Evolutionary conservation across 2,113 vertebrate species (phyloP), one percentile per base, ranked within the genome.

Genomic region (Amblyornis subalaris): DNA sequence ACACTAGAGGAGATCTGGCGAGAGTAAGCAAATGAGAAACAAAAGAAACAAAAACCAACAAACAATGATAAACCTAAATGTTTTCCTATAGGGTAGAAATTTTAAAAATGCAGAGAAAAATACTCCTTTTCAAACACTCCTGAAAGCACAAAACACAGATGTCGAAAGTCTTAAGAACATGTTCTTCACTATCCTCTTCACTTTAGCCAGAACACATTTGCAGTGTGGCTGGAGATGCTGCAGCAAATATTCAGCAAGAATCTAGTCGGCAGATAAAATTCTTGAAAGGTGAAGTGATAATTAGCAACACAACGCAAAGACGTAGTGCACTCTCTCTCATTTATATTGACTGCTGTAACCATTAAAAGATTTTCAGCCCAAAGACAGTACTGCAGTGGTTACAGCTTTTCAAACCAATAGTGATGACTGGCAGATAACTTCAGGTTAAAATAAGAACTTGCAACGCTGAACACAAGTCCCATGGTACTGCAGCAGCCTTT

Each of bases 401-500:
- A 94, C 33, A 73, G 85, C 60, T 88, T 88, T 85, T 84, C 71
- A 79, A 85, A 67, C 85, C 60, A 73, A 72, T 10, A 72, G 35
- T 47, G 77, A 81, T 82, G 89, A 88, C 73, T 81, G 53, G 67
- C 71, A 93, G 70, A 64, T 80, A 85, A 88, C 58, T 95, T 47
- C 85, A 95, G 67, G 89, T 93, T 92, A 93, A 95, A 95, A 26
- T 75, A 77, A 96, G 91, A 97, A 90, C 58, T 88, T 91, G 86
- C 81, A 93, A 94, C 74, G 71, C 58, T 91, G 73, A 83, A 96
- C 45, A 72, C 40, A 90, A 93, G 60, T 90, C 89, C 88, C 87
- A 82, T 77, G 80, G 81, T 76, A 94, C 90, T 67, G 85, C 91
- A 95, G 88, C 89, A 95, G 93, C 75, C 93, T 91, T 60, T 77